phyloP scores from a whole-genome alignment of 2,113 vertebrate species.

The Bettongia penicillata region DNA sequence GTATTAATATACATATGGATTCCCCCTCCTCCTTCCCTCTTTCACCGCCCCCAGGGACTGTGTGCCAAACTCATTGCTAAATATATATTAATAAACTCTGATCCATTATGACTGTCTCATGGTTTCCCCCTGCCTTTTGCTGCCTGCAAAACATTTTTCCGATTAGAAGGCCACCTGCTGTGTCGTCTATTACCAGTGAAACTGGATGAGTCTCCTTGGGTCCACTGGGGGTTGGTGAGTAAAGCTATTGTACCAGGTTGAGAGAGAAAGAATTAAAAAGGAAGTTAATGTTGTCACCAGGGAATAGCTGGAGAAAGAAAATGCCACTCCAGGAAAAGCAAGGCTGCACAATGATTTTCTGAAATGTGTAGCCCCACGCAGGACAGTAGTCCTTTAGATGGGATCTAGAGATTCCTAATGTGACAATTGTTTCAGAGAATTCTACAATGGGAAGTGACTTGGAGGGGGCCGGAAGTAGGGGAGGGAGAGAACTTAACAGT shows the following conservation, averaged over 20 bases:
- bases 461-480: neutral
- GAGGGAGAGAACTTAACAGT: constrained; percentile 14
- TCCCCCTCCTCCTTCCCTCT: neutral
- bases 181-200: constrained; percentile 68
- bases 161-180: constrained; percentile 64
- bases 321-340: neutral
- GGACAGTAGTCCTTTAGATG: neutral
- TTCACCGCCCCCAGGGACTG: accelerated
- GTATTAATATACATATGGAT: neutral
- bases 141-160: constrained; percentile 56
- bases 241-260: neutral
- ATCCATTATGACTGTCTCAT: constrained; percentile 47
- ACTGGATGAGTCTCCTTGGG: constrained; percentile 36
- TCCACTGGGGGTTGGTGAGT: constrained; percentile 61
- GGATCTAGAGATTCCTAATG: neutral
- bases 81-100: constrained; percentile 56
- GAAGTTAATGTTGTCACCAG: constrained; percentile 53
- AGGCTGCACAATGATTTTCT: neutral
- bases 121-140: constrained; percentile 63
- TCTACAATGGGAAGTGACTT: neutral
- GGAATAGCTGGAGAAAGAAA: constrained; percentile 35
- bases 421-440: constrained; percentile 24
- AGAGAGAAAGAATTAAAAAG: constrained; percentile 60
- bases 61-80: constrained; percentile 49
- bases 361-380: neutral